Conservation (phyloP, 2,888 invertebrate species). For the Acrobasis consociella region DNA sequence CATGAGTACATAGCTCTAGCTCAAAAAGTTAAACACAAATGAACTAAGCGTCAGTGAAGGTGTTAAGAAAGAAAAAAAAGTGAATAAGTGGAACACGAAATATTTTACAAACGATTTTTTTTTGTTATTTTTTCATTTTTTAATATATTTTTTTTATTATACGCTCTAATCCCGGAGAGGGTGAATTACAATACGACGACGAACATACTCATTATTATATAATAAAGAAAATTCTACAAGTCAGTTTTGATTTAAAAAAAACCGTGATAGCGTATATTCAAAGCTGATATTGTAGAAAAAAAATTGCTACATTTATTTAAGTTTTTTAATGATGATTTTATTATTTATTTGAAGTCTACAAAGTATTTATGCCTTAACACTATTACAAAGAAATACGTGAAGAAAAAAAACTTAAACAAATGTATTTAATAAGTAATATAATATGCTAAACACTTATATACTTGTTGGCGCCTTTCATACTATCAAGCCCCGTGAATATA, state of each 20-base stretch:
- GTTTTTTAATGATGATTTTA: conserved; percentile 2
- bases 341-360: conserved; percentile 4
- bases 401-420: conserved; percentile 18
- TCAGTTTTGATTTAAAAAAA: conserved; percentile 55
- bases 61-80: conserved; percentile 30
- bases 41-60: conserved; percentile 3
- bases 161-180: conserved; percentile 71
- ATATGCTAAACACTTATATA: conserved; percentile 48
- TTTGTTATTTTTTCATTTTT: conserved; percentile 40
- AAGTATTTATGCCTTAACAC: conserved; percentile 2
- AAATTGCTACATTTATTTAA: conserved; percentile 31
- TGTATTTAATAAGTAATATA: conserved; percentile 25
- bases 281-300: conserved; percentile 66
- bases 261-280: conserved; percentile 45
- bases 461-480: conserved; percentile 46
- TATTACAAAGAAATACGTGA: conserved; percentile 8
- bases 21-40: conserved; percentile 9
- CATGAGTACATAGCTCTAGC: conserved; percentile 3
- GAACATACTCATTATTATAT: conserved; percentile 51
- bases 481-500: conserved; percentile 35
- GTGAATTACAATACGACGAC: conserved; percentile 69
- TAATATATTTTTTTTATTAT: conserved; percentile 46
- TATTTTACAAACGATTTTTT: conserved; percentile 52
- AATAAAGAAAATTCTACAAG: conserved; percentile 56
- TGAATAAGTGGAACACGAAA: conserved; percentile 49